Percentiles rank a stretch among this genome's conserved stretches.
These are phyloP conservation scores for Cheirogaleus medius DNA, from an alignment of 2,113 vertebrate species.

Conservation along the genomic window DNA sequence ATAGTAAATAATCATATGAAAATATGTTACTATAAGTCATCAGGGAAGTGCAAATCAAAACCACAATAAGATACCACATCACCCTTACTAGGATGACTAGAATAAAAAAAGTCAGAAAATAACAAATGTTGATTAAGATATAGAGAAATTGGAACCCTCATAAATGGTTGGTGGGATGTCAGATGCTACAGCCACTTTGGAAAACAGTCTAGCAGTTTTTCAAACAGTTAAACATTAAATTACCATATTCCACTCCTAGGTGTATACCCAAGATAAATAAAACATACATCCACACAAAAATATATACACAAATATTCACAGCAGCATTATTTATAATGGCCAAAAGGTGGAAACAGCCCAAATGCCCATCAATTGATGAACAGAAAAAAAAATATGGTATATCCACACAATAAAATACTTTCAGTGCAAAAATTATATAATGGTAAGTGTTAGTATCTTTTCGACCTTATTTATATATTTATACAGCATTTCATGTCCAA, in stretches of 20 bases:
- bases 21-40: not conserved
- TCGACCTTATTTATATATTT: slow-evolving; percentile 4
- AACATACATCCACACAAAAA: not conserved
- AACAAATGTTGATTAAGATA: not conserved
- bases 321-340: not conserved
- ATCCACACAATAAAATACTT: not conserved
- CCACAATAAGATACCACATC: not conserved
- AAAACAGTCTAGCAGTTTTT: not conserved
- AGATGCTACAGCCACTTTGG: not conserved
- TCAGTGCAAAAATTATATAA: not conserved
- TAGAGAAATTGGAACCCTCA: not conserved
- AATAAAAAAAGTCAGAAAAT: not conserved
- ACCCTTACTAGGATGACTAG: not conserved
- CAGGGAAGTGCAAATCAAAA: not conserved
- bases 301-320: not conserved
- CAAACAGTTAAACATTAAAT: not conserved
- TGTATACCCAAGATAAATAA: not conserved
- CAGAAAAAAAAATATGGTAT: not conserved
- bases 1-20: not conserved
- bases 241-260: not conserved
- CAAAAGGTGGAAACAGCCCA: not conserved
- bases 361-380: not conserved
- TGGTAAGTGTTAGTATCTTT: not conserved
- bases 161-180: not conserved
- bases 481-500: not conserved